Conservation (phyloP, 2,888 invertebrate genomes). For the Drosophila peninsularis region DNA sequence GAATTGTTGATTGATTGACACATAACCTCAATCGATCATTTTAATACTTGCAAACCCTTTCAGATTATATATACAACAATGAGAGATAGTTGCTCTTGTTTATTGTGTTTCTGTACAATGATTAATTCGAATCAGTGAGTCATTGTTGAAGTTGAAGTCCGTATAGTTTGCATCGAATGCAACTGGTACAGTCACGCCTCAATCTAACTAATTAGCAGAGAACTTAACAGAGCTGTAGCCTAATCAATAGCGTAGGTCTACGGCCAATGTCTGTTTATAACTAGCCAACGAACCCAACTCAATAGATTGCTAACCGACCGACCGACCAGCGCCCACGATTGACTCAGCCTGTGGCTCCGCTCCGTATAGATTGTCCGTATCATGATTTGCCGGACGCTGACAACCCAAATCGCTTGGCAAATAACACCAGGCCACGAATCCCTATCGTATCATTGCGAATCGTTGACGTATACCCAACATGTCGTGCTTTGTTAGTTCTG, state of each 20-base stretch:
- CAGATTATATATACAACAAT: slow-evolving; percentile 2
- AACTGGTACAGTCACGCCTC: slow-evolving; percentile 33
- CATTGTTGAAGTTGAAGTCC: background rate
- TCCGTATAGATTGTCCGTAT: slow-evolving; percentile 30
- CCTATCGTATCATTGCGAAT: background rate
- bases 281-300: slow-evolving; percentile 1
- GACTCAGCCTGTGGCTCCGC: slow-evolving; percentile 17
- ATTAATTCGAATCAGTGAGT: background rate
- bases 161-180: background rate
- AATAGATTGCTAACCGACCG: slow-evolving; percentile 4
- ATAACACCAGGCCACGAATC: slow-evolving; percentile 36
- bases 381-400: slow-evolving; percentile 34
- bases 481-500: slow-evolving; percentile 31
- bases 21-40: slow-evolving; percentile 54
- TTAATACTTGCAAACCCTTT: slow-evolving; percentile 22
- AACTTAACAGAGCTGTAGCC: slow-evolving; percentile 4
- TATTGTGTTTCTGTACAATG: background rate
- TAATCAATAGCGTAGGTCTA: slow-evolving; percentile 8
- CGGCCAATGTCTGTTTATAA: slow-evolving; percentile 11
- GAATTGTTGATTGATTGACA: slow-evolving; percentile 42
- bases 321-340: slow-evolving; percentile 2
- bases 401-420: slow-evolving; percentile 43
- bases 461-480: slow-evolving; percentile 37
- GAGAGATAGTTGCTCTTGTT: background rate
- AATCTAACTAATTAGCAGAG: slow-evolving; percentile 16